Percentiles rank a stretch among this genome's conserved stretches.
Evolutionary conservation across 1,140 invertebrate genomes (phyloP).

Genomic region (Drosophila pandora): DNA sequence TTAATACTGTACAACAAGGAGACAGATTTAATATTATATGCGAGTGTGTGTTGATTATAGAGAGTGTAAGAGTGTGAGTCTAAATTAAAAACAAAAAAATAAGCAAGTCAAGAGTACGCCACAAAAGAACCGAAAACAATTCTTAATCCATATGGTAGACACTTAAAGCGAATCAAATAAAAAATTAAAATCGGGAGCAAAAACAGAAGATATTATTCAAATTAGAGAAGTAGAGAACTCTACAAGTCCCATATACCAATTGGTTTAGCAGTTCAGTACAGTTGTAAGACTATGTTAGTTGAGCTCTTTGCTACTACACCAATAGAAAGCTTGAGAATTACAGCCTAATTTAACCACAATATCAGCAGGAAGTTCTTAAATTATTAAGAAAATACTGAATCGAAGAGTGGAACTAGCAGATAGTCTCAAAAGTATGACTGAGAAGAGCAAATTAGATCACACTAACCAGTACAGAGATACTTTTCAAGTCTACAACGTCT

Average conservation of each 20-base stretch:
- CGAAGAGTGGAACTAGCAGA: conserved; percentile 8
- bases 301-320: not conserved
- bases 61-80: conserved; percentile 31
- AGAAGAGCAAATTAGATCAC: conserved; percentile 35
- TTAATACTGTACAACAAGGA: conserved; percentile 49
- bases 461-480: conserved; percentile 54
- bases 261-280: conserved; percentile 18
- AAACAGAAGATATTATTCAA: conserved; percentile 1
- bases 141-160: conserved; percentile 35
- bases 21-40: conserved; percentile 49
- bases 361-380: not conserved
- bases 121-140: conserved; percentile 43
- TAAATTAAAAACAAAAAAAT: conserved; percentile 48
- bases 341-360: not conserved
- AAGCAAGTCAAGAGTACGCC: conserved; percentile 53
- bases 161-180: conserved; percentile 24
- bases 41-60: conserved; percentile 35
- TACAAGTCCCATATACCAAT: conserved; percentile 23
- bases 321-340: conserved; percentile 1
- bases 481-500: conserved; percentile 64
- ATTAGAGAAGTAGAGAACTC: not conserved
- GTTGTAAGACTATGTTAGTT: conserved; percentile 18
- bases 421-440: not conserved
- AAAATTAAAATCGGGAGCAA: conserved; percentile 14
- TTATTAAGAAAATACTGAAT: not conserved